Evolutionary conservation across 2,113 vertebrate species (phyloP), one percentile per base, ranked within the genome.

Genomic region (Hyperopisus bebe): DNA sequence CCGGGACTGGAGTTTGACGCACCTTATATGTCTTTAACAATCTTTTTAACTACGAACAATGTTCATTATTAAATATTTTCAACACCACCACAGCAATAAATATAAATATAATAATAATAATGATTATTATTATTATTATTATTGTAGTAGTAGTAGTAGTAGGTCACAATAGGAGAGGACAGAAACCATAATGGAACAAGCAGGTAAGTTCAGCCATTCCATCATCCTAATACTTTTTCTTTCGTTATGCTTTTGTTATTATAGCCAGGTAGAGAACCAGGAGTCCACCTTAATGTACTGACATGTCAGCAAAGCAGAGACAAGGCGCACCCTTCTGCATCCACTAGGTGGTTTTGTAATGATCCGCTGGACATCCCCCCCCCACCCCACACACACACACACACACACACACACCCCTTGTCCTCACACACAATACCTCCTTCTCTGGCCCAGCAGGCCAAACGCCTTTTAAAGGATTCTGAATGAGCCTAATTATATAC

Each of bases 401-500:
- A 35, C 27, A 15, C 3, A 15, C n/a, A 31, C 24, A 35, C 66
- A 27, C 66, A 1, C 7, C 10, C 66, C n/a, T 35, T 53, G 51
- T 53, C 7, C 46, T 8, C 83, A 85, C 44, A 48, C 21, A 85
- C 44, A 46, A 50, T 27, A 86, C 83, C 83, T 21, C 42, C 83
- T 86, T 80, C 74, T 80, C 35, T 19, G 35, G 74, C 74, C 15
- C 70, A 77, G 70, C 70, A 77, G 70, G 70, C 44, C 83, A 50
- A n/a, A 6, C 44, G 44, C n/a, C 13, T 11, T 24, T 86, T 86
- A 86, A 86, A 50, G 83, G 44, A 48, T 86, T 86, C 83, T 86
- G 21, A 48, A 86, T 48, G 83, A 86, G 21, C 19, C 13, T 86
- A 86, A 86, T 86, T 86, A 86, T 86, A 86, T 47, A 86, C 47